A percentile compares a stretch with the other conserved stretches of the same genome.
Evolutionary conservation across 2,888 invertebrate genomes (phyloP).

Genomic region (Heliconius sara): DNA sequence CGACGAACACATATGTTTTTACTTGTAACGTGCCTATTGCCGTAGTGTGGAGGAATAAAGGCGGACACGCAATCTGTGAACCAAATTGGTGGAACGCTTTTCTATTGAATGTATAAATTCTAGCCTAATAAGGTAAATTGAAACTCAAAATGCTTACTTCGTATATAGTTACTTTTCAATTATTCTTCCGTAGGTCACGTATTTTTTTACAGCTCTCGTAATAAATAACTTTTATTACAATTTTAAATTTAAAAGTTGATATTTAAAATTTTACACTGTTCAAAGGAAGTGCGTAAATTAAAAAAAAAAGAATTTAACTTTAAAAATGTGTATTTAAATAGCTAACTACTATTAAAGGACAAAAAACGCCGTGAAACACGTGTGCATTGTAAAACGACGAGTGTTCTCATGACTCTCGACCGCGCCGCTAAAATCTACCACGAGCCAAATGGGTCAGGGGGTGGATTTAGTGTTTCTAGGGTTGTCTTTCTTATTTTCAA

Average conservation of each 20-base stretch:
- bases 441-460: conserved; percentile 44
- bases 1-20: conserved; percentile 21
- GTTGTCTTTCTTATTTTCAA: background rate
- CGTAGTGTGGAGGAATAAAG: conserved; percentile 28
- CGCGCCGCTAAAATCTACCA: conserved; percentile 35
- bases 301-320: background rate
- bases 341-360: conserved; percentile 28
- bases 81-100: conserved; percentile 27
- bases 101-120: conserved; percentile 17
- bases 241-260: background rate
- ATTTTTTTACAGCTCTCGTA: background rate
- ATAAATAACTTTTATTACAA: background rate
- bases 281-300: background rate
- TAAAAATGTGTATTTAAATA: background rate
- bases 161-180: background rate
- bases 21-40: conserved; percentile 29
- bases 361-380: conserved; percentile 35
- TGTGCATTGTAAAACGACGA: conserved; percentile 44
- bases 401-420: conserved; percentile 38
- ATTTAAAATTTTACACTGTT: no score
- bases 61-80: conserved; percentile 31
- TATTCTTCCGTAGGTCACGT: background rate
- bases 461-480: conserved; percentile 19
- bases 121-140: background rate
- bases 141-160: background rate